Conservation (phyloP, 2,797 vertebrate species). For the Decapterus maruadsi region DNA sequence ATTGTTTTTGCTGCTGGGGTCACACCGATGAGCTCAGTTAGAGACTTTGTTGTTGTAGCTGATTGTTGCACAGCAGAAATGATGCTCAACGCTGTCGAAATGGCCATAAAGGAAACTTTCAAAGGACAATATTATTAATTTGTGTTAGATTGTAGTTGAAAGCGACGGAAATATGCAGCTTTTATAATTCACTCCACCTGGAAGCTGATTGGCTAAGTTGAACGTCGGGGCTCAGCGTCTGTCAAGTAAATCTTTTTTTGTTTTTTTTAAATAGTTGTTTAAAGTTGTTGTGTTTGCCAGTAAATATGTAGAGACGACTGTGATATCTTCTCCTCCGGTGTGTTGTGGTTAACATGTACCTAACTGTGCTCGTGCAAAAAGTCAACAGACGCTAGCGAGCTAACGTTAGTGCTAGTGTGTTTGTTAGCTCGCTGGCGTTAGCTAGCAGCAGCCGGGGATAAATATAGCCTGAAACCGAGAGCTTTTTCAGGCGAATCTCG, state of each 20-base stretch:
- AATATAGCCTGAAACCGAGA: neutral
- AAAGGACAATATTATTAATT: neutral
- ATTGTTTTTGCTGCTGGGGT: conserved; percentile 61
- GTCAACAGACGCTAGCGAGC: conserved; percentile 40
- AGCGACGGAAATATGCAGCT: conserved; percentile 39
- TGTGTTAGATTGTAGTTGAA: neutral
- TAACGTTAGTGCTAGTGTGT: conserved; percentile 41
- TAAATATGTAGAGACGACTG: neutral
- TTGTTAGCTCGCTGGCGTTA: conserved; percentile 66
- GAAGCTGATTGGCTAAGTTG: conserved; percentile 71
- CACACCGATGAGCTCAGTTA: conserved; percentile 37
- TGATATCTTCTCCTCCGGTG: fast-evolving
- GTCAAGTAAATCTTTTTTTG: conserved; percentile 64
- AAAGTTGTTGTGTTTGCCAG: conserved; percentile 14
- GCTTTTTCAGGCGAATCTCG: neutral
- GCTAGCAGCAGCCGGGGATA: conserved; percentile 34
- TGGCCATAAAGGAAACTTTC: neutral
- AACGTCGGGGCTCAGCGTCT: conserved; percentile 61
- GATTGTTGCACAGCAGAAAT: conserved; percentile 19
- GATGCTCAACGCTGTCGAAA: neutral
- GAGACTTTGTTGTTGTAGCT: conserved; percentile 55
- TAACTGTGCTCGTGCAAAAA: neutral
- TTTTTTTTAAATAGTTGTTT: conserved; percentile 60
- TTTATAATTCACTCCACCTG: conserved; percentile 57
- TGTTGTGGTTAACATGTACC: fast-evolving